Percentiles rank a stretch among this genome's conserved stretches.
These are phyloP conservation scores for Rhodophaea formosa DNA, from an alignment of 2,888 invertebrate genomes.

Conservation along the genomic window DNA sequence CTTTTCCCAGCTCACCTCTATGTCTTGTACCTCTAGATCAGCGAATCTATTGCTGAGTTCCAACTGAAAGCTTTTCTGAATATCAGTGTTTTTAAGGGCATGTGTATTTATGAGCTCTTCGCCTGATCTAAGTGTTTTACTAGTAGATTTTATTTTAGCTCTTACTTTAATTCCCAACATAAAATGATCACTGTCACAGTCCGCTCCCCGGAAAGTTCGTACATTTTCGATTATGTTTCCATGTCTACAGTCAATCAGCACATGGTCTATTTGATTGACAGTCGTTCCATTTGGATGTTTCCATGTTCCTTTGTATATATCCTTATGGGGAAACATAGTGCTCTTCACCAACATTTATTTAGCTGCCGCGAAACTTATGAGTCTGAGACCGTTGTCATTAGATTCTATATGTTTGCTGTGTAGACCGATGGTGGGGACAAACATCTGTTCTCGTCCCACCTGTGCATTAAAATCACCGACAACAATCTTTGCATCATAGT, in stretches of 20 bases:
- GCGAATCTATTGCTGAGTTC: background rate
- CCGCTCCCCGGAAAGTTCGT: constrained; percentile 19
- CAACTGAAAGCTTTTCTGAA: background rate
- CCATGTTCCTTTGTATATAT: constrained; percentile 1
- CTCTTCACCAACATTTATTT: constrained; percentile 19
- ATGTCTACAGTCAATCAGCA: background rate
- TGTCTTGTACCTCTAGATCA: background rate
- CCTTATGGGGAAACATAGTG: constrained; percentile 25
- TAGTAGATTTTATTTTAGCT: constrained; percentile 17
- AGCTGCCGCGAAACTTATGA: constrained; percentile 20
- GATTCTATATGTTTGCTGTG: constrained; percentile 13
- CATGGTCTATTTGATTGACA: constrained; percentile 24
- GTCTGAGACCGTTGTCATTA: constrained; percentile 14
- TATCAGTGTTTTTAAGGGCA: background rate
- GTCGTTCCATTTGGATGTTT: constrained; percentile 6
- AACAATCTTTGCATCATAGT: constrained; percentile 12
- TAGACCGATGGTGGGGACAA: constrained; percentile 8
- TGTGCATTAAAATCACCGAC: constrained; percentile 17
- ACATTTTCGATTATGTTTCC: constrained; percentile 9
- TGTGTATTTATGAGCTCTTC: background rate
- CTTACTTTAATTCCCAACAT: constrained; percentile 18
- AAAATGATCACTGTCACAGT: constrained; percentile 27
- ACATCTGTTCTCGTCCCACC: constrained; percentile 13
- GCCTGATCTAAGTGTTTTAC: background rate
- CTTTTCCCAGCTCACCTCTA: background rate